phyloP scores from a whole-genome alignment of 2,797 vertebrate genomes.

The Lacerta bilineata region DNA sequence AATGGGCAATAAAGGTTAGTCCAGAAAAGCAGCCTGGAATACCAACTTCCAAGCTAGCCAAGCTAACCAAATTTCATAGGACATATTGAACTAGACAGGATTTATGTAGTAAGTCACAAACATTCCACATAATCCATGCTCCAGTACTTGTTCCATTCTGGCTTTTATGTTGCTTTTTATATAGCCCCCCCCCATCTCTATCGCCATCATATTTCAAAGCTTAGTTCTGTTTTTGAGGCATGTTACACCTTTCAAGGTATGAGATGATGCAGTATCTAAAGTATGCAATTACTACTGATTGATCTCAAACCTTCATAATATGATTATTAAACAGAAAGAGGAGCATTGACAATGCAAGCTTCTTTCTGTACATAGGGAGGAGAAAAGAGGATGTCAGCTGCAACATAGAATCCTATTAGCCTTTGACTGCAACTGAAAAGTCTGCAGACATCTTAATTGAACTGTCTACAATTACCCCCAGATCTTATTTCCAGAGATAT shows the following conservation, averaged over 20 bases:
- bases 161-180: background rate
- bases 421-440: conserved; percentile 51
- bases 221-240: conserved; percentile 8
- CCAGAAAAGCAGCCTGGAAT: too few species aligned
- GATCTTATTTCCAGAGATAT: conserved; percentile 50
- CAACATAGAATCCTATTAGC: conserved; percentile 45
- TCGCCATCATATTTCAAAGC: conserved; percentile 15
- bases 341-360: conserved; percentile 35
- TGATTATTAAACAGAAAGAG: conserved; percentile 44
- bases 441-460: conserved; percentile 53
- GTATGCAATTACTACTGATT: conserved; percentile 32
- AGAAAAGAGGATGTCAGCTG: conserved; percentile 40
- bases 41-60: too few species aligned
- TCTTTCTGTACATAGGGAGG: conserved; percentile 11
- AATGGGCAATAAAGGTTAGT: too few species aligned
- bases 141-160: background rate
- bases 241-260: conserved; percentile 12
- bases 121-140: too few species aligned
- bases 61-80: too few species aligned
- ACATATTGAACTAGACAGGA: too few species aligned
- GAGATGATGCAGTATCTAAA: conserved; percentile 36
- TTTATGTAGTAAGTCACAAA: too few species aligned
- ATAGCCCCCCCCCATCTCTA: background rate
- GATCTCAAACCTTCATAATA: conserved; percentile 40
- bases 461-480: conserved; percentile 55